Base-by-base conservation (phyloP, 1,140 invertebrate genomes). In the Halictus rubicundus region DNA sequence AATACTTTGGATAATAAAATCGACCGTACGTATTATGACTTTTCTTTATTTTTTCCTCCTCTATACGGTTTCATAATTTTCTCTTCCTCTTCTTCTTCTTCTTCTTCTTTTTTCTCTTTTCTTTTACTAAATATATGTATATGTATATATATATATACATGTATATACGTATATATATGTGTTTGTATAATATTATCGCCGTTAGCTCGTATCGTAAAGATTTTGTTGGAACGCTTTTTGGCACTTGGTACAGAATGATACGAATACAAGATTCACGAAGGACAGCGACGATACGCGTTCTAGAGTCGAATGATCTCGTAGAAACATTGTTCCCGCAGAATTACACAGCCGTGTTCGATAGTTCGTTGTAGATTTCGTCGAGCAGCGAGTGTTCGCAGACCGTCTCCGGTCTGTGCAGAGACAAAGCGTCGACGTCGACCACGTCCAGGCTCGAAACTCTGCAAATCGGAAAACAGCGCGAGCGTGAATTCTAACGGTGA, bases 321-420 rank as follows among this genome's bases (percentile, higher is more conserved):
- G 16, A 78, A 61, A 85, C 74, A 81, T 89, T 87, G 74, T 75
- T 89, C 86, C 86, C 84, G 79, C 19, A n/a, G 8, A 66, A 46
- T 92, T 87, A 93, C 68, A 93, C 86, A 76, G 90, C 88, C 70
- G 91, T 93, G 64, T 91, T 91, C 72, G 92, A 90, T 82, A 93
- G 88, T 82, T 92, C 91, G 81, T 92, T 90, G 82, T 92, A 92
- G 71, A 92, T 90, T 79, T 92, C 87, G 76, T 89, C 89, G 70
- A 93, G 88, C 68, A 92, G 72, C 49, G 90, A 91, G 80, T 89
- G 87, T 39, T 89, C 85, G 64, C 84, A 88, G 52, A 89, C 88
- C 25, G 76, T 81, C 66, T 88, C 87, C 3, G 90, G 86, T 74
- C 87, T 91, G 74, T 90, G 85, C 23, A 90, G 70, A 4, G 90